Conservation (phyloP, 2,113 vertebrate genomes). For the Riparia riparia region DNA sequence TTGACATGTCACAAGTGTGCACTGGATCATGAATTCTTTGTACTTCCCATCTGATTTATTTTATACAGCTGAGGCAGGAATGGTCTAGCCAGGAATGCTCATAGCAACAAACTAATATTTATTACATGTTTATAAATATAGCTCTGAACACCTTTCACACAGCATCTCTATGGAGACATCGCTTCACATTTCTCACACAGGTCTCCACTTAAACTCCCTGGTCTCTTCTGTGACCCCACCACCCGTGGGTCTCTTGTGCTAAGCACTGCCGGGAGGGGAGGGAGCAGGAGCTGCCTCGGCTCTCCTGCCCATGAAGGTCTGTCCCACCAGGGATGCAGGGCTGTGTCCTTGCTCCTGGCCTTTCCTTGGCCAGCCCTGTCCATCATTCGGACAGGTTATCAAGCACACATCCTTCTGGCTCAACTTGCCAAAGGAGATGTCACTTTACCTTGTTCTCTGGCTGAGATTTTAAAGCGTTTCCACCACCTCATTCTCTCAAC, state of each 20-base stretch:
- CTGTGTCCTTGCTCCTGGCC: background rate
- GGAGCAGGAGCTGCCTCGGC: background rate
- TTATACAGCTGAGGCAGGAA: background rate
- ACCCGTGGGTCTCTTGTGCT: background rate
- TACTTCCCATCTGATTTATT: background rate
- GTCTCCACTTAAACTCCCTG: background rate
- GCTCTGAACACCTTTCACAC: background rate
- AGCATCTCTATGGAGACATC: background rate
- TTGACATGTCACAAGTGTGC: background rate
- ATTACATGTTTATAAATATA: background rate
- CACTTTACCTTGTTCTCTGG: background rate
- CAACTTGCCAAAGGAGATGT: background rate
- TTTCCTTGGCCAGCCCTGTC: background rate
- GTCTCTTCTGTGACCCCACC: background rate
- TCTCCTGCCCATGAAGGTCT: background rate
- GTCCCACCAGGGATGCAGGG: background rate
- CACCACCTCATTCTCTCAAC: background rate
- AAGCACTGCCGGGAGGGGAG: background rate
- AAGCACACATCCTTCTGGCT: background rate
- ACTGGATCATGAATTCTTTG: background rate
- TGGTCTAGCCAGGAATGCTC: background rate
- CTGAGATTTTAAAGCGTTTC: background rate
- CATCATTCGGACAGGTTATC: background rate
- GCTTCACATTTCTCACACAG: background rate
- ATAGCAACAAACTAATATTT: background rate